Percentiles rank a stretch among this genome's conserved stretches.
phyloP scores from a whole-genome alignment of 2,888 invertebrate genomes.

The Eutolmus rufibarbis region DNA sequence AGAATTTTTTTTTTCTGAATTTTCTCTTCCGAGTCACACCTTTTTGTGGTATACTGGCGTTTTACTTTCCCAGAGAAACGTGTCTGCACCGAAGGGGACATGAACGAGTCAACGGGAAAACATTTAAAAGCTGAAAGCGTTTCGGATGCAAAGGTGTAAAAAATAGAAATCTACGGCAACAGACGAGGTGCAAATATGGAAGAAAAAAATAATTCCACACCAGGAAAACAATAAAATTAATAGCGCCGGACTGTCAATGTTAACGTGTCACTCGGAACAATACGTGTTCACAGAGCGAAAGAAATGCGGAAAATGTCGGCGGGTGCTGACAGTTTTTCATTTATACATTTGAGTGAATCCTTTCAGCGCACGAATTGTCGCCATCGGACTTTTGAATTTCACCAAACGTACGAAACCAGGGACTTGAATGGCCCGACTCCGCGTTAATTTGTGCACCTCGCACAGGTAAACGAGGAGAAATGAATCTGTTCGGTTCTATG shows the following conservation, averaged over 20 bases:
- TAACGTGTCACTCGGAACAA: background rate
- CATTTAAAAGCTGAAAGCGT: background rate
- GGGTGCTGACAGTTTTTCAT: background rate
- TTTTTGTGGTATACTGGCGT: background rate
- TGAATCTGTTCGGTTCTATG: background rate
- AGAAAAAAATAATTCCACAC: background rate
- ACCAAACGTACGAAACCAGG: background rate
- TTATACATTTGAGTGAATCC: background rate
- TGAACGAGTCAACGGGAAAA: background rate
- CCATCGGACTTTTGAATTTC: slow-evolving; percentile 8
- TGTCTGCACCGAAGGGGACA: background rate
- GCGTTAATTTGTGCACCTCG: slow-evolving; percentile 5
- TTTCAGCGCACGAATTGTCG: background rate
- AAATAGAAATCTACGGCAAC: background rate
- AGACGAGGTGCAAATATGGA: background rate
- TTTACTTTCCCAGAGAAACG: background rate
- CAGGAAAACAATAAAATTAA: slow-evolving; percentile 16
- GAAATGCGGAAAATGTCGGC: background rate
- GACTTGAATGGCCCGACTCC: background rate
- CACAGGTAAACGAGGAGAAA: background rate
- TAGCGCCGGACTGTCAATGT: background rate
- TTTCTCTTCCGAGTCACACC: background rate
- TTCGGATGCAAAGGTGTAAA: background rate
- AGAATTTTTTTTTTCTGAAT: background rate
- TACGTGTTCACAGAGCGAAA: background rate